Evolutionary conservation across 2,888 invertebrate genomes (phyloP).

Genomic region (Charanyca ferruginea): DNA sequence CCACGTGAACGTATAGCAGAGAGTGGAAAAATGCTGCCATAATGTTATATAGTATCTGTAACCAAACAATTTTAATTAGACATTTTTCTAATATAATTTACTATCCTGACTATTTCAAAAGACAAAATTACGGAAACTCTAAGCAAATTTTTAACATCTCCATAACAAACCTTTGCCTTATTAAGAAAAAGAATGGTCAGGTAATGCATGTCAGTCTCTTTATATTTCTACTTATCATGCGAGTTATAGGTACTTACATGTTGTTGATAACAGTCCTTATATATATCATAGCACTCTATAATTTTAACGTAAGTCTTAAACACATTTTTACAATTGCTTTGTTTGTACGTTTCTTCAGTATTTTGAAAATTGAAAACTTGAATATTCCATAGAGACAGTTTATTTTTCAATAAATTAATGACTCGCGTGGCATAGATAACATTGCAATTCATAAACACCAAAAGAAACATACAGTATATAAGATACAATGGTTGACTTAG

Average conservation of each 20-base stretch:
- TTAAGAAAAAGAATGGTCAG: too few relatives aligned
- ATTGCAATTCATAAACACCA: conserved; percentile 25
- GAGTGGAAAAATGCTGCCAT: conserved; percentile 11
- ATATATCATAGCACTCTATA: conserved; percentile 32
- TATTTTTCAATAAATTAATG: conserved; percentile 31
- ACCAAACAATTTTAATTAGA: neutral
- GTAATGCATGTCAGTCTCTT: too few relatives aligned
- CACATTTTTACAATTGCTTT: conserved; percentile 10
- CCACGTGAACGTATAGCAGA: conserved; percentile 6
- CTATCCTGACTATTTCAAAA: too few relatives aligned
- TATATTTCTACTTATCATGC: too few relatives aligned
- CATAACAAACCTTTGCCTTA: too few relatives aligned
- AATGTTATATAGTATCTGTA: conserved; percentile 14
- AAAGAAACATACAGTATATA: neutral
- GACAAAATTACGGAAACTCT: too few relatives aligned
- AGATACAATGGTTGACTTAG: neutral
- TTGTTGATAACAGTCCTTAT: conserved; percentile 7
- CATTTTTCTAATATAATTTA: neutral
- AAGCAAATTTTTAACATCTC: too few relatives aligned
- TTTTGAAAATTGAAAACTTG: conserved; percentile 5
- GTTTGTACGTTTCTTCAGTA: neutral
- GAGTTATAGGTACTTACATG: conserved; percentile 15
- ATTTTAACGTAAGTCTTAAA: conserved; percentile 25
- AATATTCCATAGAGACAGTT: conserved; percentile 39
- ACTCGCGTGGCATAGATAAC: conserved; percentile 27